Evolutionary conservation across 2,888 invertebrate species (phyloP).

Genomic region (Phaonia tiefii): DNA sequence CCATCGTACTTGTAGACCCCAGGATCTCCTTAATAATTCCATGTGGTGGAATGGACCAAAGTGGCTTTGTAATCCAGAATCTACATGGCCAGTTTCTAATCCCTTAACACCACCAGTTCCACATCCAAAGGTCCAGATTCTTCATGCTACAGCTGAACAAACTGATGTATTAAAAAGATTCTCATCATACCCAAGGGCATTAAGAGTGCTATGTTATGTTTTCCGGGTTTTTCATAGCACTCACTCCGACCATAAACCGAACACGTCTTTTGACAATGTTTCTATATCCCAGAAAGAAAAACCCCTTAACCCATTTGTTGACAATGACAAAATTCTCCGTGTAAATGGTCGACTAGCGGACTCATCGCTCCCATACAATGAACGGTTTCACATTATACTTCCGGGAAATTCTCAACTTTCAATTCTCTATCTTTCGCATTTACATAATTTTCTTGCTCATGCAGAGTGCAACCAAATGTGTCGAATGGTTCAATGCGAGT

Average conservation of each 20-base stretch:
- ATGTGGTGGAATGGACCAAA: conserved; percentile 57
- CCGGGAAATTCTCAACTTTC: conserved; percentile 25
- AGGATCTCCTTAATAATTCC: conserved; percentile 21
- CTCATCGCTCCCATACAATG: conserved; percentile 14
- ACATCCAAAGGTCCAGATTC: too few species aligned
- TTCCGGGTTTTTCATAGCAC: too few species aligned
- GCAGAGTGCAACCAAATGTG: conserved; percentile 50
- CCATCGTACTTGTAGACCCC: conserved; percentile 23
- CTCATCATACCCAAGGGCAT: neutral
- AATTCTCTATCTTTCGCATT: conserved; percentile 29
- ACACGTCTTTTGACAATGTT: too few species aligned
- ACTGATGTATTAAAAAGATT: neutral
- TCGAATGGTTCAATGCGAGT: conserved; percentile 16
- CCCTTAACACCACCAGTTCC: neutral
- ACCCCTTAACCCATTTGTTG: too few species aligned
- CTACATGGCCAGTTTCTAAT: conserved; percentile 41
- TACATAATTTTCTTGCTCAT: conserved; percentile 48
- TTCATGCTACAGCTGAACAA: neutral
- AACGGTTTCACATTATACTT: conserved; percentile 46
- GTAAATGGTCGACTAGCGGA: conserved; percentile 45
- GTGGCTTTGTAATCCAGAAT: conserved; percentile 31
- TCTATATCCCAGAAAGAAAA: too few species aligned
- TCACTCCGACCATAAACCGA: too few species aligned
- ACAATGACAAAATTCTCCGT: conserved; percentile 16
- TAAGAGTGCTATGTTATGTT: conserved; percentile 18